Percentiles rank a stretch among this genome's conserved stretches.
These are phyloP conservation scores for Xanthostigma xanthostigma DNA, from an alignment of 2,888 invertebrate species.

Conservation along the genomic window DNA sequence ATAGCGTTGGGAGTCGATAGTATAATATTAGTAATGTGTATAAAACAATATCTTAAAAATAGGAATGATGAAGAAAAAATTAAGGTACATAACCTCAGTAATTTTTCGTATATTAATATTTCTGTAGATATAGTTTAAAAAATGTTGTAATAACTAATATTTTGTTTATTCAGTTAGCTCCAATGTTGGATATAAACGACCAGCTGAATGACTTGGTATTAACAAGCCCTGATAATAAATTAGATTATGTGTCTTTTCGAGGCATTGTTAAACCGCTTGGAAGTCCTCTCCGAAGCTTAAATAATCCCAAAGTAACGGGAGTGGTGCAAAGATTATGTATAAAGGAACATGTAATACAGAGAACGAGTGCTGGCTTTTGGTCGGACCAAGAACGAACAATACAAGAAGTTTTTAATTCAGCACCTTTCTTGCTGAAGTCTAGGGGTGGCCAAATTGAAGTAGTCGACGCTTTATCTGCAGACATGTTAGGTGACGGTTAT, in stretches of 20 bases:
- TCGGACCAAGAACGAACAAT: constrained; percentile 65
- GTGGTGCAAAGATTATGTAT: constrained; percentile 67
- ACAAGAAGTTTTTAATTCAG: constrained; percentile 61
- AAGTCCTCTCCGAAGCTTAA: constrained; percentile 56
- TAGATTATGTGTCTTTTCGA: constrained; percentile 60
- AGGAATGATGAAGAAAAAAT: constrained; percentile 54
- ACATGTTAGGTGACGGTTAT: constrained; percentile 37
- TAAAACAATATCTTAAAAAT: constrained; percentile 59
- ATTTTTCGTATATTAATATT: constrained; percentile 1
- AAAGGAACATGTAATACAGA: constrained; percentile 69
- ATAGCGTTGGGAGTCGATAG: constrained; percentile 60
- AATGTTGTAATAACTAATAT: constrained; percentile 7
- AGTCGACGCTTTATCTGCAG: constrained; percentile 57
- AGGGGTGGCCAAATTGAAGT: constrained; percentile 53
- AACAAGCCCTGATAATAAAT: constrained; percentile 43
- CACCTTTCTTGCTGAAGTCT: constrained; percentile 60
- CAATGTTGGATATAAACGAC: constrained; percentile 49
- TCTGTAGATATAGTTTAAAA: constrained; percentile 5
- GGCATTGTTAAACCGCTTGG: constrained; percentile 65
- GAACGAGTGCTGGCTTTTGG: constrained; percentile 77
- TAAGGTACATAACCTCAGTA: constrained; percentile 37
- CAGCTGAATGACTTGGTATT: constrained; percentile 45
- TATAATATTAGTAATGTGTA: constrained; percentile 55
- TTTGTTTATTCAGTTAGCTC: constrained; percentile 41
- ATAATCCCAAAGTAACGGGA: constrained; percentile 56